Base-by-base conservation (phyloP, 1,140 invertebrate species). In the Tetramorium simillimum region DNA sequence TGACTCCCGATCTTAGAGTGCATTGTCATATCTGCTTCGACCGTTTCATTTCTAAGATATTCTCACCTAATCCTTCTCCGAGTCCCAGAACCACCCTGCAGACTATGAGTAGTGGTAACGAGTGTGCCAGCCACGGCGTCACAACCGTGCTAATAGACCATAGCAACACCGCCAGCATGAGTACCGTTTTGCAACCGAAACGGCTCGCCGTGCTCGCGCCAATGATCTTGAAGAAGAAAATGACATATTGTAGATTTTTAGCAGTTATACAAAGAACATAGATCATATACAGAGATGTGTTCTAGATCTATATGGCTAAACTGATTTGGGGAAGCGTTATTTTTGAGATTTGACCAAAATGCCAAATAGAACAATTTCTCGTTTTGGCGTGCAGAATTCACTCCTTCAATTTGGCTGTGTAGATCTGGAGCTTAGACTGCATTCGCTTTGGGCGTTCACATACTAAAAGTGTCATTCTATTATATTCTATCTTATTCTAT, bases 121-220 rank as follows among this genome's bases (percentile, higher is more conserved):
- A 97, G 43, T 96, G 95, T 60, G 97, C 97, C 89, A 97, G 94
- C 37, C 97, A 93, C 14, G 97, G 97, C 14, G 97, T 98, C 33
- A 97, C 93, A 58, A 97, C 96, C 58, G 97, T 98, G 51, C 97
- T 97, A 37, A 97, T 94, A 16, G 97, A 98, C 97, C 97, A 98
- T 7, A 98, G 92, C 40, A 97, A 94, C 14, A 98, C 97, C 78
- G 97, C 97, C 85, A 96, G 95, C 87, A 97, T 96, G 63, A 98
- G 94, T 24, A 98, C 96, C 75, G 96, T 96, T 94, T 97, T 97
- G 21, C 97, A 97, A 10, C 97, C 97, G 94, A 97, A 97, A 91
- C 95, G 96, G 85, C 96, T 97, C 1, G 97, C 97, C 90, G 97
- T 97, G 95, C 96, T 97, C 28, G 97, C 97, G 87, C 97, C 97